Evolutionary conservation across 2,113 vertebrate species (phyloP).

Genomic region (Proterorhinus semilunaris): DNA sequence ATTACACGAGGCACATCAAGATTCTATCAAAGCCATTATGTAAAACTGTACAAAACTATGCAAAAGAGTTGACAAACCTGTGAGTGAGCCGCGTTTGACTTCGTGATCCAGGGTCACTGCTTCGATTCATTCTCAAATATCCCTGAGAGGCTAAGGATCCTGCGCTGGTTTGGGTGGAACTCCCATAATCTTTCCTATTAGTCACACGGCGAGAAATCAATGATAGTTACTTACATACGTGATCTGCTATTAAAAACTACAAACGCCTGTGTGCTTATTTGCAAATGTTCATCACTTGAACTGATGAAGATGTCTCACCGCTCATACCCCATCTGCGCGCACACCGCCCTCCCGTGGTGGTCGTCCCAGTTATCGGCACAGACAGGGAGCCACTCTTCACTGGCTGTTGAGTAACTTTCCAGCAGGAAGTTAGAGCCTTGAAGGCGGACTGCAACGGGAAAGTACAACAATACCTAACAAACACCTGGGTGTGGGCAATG

Average conservation of each 20-base stretch:
- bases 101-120: not conserved
- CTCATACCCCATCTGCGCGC: constrained; percentile 63
- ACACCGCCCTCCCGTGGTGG: constrained; percentile 42
- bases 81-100: constrained; percentile 36
- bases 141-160: constrained; percentile 21
- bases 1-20: not conserved
- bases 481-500: not conserved
- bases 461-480: not conserved
- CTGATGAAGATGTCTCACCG: constrained; percentile 42
- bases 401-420: constrained; percentile 55
- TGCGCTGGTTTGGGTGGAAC: constrained; percentile 18
- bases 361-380: constrained; percentile 65
- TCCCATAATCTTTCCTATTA: constrained; percentile 51
- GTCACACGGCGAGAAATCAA: constrained; percentile 6
- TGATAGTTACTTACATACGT: not conserved
- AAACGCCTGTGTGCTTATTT: no score
- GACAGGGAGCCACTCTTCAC: constrained; percentile 61
- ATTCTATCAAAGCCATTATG: not conserved
- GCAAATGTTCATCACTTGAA: no score
- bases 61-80: constrained; percentile 41
- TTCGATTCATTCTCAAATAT: constrained; percentile 57
- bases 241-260: not conserved
- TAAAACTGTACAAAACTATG: rapidly evolving
- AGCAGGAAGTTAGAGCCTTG: constrained; percentile 55
- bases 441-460: constrained; percentile 62